Conservation (phyloP, 2,797 vertebrate genomes). For the Coregonus suidteri region DNA sequence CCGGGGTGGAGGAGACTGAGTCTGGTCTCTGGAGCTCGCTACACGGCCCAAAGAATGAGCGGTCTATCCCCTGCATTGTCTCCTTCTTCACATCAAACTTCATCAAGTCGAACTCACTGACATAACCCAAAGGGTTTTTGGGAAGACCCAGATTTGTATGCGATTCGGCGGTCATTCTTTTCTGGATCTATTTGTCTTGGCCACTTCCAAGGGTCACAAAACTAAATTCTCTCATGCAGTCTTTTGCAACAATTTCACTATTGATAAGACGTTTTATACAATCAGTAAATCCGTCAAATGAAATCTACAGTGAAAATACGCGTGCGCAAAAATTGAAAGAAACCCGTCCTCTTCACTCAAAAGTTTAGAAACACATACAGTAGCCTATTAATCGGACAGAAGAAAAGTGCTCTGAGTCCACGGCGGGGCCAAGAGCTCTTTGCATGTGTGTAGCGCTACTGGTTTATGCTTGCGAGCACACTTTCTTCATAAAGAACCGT, state of each 20-base stretch:
- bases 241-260: constrained; percentile 29
- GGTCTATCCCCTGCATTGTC: constrained; percentile 84
- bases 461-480: constrained; percentile 55
- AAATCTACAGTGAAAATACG: constrained; percentile 17
- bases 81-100: constrained; percentile 98
- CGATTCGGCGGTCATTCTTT: constrained; percentile 85
- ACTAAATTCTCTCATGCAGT: constrained; percentile 62
- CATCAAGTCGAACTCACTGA: constrained; percentile 94
- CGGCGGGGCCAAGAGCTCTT: constrained; percentile 33
- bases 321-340: constrained; percentile 23
- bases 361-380: no score
- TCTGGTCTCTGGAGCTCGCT: constrained; percentile 89
- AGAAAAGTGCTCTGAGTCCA: constrained; percentile 24
- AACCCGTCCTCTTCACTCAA: neutral
- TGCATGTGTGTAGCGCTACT: constrained; percentile 39
- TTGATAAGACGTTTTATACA: constrained; percentile 10
- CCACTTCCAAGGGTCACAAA: constrained; percentile 48
- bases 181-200: constrained; percentile 20
- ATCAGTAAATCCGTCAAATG: constrained; percentile 56
- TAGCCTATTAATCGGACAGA: neutral
- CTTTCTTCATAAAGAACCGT: constrained; percentile 74
- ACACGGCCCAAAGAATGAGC: constrained; percentile 85
- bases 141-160: constrained; percentile 86
- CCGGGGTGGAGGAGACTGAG: constrained; percentile 93
- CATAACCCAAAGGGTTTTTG: constrained; percentile 89